Percentiles rank a stretch among this genome's conserved stretches.
Conservation (phyloP, 1,140 invertebrate species). For the Sycobia sp. region DNA sequence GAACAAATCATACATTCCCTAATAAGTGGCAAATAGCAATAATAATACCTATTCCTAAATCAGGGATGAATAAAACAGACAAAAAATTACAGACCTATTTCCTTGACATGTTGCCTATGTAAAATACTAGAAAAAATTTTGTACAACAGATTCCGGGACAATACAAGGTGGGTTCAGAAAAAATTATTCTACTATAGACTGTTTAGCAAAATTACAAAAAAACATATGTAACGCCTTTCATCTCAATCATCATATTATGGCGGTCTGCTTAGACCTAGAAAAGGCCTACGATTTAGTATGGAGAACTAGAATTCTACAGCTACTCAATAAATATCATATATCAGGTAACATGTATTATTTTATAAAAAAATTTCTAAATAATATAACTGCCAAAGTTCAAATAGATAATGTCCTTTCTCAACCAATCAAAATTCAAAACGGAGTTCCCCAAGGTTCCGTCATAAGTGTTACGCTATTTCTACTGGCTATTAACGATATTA, state of each 20-base stretch:
- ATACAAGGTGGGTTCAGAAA: no score
- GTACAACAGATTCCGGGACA: conserved; percentile 23
- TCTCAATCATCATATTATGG: conserved; percentile 32
- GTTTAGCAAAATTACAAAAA: conserved; percentile 30
- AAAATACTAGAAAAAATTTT: conserved; percentile 48
- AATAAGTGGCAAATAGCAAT: conserved; percentile 41
- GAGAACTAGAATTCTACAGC: conserved; percentile 17
- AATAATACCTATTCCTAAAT: conserved; percentile 43
- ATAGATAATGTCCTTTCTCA: no score
- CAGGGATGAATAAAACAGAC: conserved; percentile 37
- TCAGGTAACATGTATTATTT: no score
- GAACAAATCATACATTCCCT: conserved; percentile 42
- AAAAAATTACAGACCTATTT: conserved; percentile 40
- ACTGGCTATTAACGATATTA: no score
- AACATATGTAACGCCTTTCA: conserved; percentile 36
- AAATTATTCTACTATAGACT: no score
- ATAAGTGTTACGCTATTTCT: no score
- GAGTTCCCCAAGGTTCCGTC: no score
- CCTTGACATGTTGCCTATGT: no score
- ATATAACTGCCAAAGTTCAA: no score
- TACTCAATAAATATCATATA: conserved; percentile 18
- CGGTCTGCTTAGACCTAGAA: conserved; percentile 40
- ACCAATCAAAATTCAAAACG: no score
- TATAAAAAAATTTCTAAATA: conserved; percentile 31
- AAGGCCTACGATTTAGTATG: no score